phyloP scores from a whole-genome alignment of 2,797 vertebrate genomes.

The Pangasius macronema region DNA sequence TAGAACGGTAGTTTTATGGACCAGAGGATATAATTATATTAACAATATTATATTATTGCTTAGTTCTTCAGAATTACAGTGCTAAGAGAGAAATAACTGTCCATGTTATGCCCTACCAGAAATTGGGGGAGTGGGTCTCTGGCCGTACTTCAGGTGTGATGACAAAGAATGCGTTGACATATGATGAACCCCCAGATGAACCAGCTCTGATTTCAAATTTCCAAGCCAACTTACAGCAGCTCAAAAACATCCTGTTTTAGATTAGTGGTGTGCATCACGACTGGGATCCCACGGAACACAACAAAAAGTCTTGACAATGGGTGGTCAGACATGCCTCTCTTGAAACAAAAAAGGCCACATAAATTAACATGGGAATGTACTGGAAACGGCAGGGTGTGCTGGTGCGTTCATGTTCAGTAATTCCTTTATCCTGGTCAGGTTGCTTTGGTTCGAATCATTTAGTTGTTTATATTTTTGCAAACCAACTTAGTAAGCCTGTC shows the following conservation, averaged over 20 bases:
- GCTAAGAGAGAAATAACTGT: background rate
- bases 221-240: background rate
- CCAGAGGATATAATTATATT: constrained; percentile 4
- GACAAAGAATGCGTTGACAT: background rate
- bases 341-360: background rate
- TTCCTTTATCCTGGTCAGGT: background rate
- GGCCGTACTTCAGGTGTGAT: background rate
- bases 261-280: background rate
- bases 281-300: background rate
- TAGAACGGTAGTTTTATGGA: background rate
- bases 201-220: background rate
- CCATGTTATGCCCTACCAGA: background rate
- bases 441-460: background rate
- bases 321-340: background rate
- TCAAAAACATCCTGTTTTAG: background rate
- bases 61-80: background rate
- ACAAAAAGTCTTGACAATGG: background rate
- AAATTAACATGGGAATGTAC: background rate
- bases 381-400: background rate
- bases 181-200: background rate
- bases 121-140: background rate
- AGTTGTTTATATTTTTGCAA: background rate
- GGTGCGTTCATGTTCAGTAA: background rate
- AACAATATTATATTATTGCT: too few species aligned
- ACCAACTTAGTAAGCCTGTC: background rate